Conservation (phyloP, 1,140 invertebrate species). For the Metaphire vulgaris region DNA sequence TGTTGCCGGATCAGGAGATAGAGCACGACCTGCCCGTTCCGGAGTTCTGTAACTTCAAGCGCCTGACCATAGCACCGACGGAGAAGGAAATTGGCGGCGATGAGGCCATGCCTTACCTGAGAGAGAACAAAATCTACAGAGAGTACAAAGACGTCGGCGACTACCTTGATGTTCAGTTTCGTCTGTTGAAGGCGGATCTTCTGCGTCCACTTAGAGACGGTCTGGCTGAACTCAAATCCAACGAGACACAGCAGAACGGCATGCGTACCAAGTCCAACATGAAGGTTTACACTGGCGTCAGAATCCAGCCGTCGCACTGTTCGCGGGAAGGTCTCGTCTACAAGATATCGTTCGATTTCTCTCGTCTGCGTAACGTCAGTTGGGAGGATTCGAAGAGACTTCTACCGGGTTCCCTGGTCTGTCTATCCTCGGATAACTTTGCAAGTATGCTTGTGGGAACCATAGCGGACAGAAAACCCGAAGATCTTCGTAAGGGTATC, state of each 20-base stretch:
- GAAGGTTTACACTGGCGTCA: not conserved
- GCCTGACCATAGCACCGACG: constrained; percentile 41
- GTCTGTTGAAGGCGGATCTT: constrained; percentile 66
- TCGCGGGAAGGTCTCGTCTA: constrained; percentile 15
- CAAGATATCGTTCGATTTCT: constrained; percentile 39
- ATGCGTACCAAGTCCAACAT: constrained; percentile 9
- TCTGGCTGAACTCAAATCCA: constrained; percentile 36
- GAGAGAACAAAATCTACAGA: constrained; percentile 59
- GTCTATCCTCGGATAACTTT: constrained; percentile 64
- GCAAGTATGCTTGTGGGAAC: constrained; percentile 61
- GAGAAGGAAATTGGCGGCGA: constrained; percentile 38
- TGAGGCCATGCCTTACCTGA: constrained; percentile 52
- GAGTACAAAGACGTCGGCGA: constrained; percentile 60
- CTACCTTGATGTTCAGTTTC: constrained; percentile 71
- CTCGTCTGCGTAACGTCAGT: constrained; percentile 33
- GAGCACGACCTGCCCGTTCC: not conserved
- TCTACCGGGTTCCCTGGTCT: constrained; percentile 65
- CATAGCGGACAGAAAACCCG: constrained; percentile 57
- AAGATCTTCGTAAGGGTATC: constrained; percentile 45
- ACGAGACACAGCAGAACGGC: not conserved
- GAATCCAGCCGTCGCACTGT: not conserved
- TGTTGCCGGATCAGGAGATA: not conserved
- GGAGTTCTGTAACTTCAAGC: constrained; percentile 45
- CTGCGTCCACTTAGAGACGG: constrained; percentile 51
- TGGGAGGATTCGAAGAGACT: constrained; percentile 57